Conservation (phyloP, 2,888 invertebrate genomes). For the Cristatella mucedo region DNA sequence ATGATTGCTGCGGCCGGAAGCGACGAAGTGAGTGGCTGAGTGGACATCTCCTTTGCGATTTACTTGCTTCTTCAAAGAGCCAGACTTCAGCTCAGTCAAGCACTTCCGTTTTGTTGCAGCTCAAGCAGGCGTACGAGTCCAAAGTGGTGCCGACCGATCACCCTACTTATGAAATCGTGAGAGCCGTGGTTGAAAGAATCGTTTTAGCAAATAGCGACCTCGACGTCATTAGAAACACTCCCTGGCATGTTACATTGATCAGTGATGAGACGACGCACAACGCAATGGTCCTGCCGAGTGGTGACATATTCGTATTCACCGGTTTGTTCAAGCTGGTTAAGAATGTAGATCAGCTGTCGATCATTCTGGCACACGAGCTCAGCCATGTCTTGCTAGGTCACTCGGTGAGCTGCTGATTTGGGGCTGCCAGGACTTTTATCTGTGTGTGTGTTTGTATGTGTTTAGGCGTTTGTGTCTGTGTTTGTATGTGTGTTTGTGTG, state of each 20-base stretch:
- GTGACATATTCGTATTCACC: conserved; percentile 46
- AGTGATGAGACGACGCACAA: conserved; percentile 40
- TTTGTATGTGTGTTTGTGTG: no score
- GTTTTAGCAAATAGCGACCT: conserved; percentile 42
- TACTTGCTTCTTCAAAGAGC: background rate
- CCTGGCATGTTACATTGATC: conserved; percentile 43
- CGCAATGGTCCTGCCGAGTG: conserved; percentile 46
- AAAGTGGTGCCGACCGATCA: conserved; percentile 33
- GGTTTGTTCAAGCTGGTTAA: conserved; percentile 41
- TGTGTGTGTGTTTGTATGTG: no score
- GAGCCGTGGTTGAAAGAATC: conserved; percentile 36
- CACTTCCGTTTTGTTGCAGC: conserved; percentile 23
- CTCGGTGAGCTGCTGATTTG: conserved; percentile 37
- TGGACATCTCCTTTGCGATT: background rate
- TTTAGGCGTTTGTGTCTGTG: no score
- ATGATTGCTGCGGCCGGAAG: conserved; percentile 36
- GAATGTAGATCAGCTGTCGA: conserved; percentile 44
- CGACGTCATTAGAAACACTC: conserved; percentile 34
- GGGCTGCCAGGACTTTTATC: no score
- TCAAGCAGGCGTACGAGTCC: conserved; percentile 28
- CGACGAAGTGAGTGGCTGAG: conserved; percentile 23
- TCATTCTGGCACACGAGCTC: conserved; percentile 48
- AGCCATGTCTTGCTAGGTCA: conserved; percentile 46
- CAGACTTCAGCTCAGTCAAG: background rate
- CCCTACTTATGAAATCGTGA: conserved; percentile 35